Evolutionary conservation across 2,888 invertebrate species (phyloP), one percentile per base, ranked within the genome.

Genomic region (Lydus trimaculatus): DNA sequence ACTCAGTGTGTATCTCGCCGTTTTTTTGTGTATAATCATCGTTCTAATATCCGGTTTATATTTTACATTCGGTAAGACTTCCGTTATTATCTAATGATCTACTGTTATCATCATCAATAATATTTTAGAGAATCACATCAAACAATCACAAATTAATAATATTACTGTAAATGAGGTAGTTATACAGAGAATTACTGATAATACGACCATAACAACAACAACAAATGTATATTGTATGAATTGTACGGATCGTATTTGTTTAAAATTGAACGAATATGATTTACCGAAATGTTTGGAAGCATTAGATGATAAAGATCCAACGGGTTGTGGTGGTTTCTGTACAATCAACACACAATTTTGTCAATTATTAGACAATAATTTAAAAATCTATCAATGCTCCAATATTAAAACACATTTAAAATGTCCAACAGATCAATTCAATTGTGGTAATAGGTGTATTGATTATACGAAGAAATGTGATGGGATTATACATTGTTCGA

Each of bases 381-480:
- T 85, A 7, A 85, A 85, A 7, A 87, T 90, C 8, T 87, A 78
- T 65, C 83, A 84, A 86, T 90, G 88, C 78, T 88, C 90, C 58
- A 87, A 89, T 75, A 81, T 90, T 73, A 87, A 88, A 69, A 86
- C 88, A 65, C 85, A 86, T 58, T 87, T 89, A 64, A 87, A 87
- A 59, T 94, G 93, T 78, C 86, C 90, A 17, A 84, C 88, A 31
- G 87, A 89, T 67, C 90, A 91, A 78, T 93, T 92, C 90, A 90
- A 90, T 65, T 94, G 94, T 80, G 89, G 88, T n/a, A 91, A 92
- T 20, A 87, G 91, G 67, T 94, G 93, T 80, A 90, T 93, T 61
- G 87, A 90, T 0, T 83, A 86, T 43, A 86, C 85, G 31, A 89
- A 90, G 67, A 88, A 90, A 36, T 94, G 94, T 83, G 91, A 94